Evolutionary conservation across 2,888 invertebrate genomes (phyloP).

Genomic region (Eudasyphora cyanicolor): DNA sequence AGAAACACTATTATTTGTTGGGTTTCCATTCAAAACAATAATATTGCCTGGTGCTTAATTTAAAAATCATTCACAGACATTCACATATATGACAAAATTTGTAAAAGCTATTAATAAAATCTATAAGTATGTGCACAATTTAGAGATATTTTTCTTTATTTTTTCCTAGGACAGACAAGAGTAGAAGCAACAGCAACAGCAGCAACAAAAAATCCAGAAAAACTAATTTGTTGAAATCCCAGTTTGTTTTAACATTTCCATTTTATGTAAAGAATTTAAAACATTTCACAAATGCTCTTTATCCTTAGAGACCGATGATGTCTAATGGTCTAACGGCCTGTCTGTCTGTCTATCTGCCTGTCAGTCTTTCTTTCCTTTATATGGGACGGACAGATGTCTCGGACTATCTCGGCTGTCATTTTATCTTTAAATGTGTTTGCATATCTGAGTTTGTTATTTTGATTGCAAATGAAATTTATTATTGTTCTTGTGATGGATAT

Average conservation of each 20-base stretch:
- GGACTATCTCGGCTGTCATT: neutral
- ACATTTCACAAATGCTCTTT: neutral
- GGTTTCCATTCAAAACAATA: too few species aligned
- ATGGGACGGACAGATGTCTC: too few species aligned
- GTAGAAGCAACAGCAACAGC: neutral
- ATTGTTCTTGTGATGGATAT: neutral
- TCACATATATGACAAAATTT: neutral
- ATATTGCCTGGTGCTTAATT: too few species aligned
- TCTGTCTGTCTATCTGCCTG: neutral
- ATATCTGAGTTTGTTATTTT: neutral
- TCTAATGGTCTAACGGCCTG: neutral
- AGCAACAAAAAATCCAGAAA: neutral
- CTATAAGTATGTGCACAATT: too few species aligned
- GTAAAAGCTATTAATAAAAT: neutral
- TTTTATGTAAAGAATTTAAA: conserved; percentile 3
- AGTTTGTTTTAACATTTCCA: neutral
- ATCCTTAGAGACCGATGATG: neutral
- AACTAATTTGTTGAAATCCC: conserved; percentile 4
- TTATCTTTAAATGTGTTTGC: neutral
- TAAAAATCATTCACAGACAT: neutral
- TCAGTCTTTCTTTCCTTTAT: neutral
- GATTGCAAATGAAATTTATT: conserved; percentile 15
- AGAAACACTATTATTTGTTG: too few species aligned
- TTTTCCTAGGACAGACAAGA: neutral
- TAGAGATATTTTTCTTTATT: neutral